phyloP scores from a whole-genome alignment of 2,797 vertebrate genomes.

The Psittacula echo region DNA sequence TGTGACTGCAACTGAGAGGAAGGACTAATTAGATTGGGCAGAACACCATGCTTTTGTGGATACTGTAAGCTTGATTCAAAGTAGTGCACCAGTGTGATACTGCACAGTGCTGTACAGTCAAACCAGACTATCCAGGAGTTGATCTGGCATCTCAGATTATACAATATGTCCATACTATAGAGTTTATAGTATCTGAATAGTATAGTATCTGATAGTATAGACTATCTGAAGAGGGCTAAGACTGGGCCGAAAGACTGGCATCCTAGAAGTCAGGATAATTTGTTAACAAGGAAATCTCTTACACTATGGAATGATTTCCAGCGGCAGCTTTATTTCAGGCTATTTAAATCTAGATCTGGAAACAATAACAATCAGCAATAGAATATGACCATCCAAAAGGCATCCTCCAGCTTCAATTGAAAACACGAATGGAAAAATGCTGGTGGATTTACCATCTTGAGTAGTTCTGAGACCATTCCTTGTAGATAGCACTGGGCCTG shows the following conservation, averaged over 20 bases:
- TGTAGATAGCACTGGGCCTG: not conserved
- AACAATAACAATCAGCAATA: not conserved
- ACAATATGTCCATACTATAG: fast-evolving
- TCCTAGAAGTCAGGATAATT: not conserved
- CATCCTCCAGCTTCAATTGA: not conserved
- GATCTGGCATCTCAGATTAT: not conserved
- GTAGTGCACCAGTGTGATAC: not conserved
- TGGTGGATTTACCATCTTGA: not conserved
- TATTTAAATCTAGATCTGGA: not conserved
- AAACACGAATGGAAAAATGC: not conserved
- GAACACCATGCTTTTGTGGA: not conserved
- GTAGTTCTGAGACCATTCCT: not conserved
- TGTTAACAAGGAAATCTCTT: not conserved
- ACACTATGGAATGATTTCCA: not conserved
- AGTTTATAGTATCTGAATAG: not conserved
- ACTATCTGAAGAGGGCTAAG: not conserved
- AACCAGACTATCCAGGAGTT: not conserved
- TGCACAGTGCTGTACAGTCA: not conserved
- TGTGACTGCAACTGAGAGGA: not conserved
- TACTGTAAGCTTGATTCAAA: not conserved
- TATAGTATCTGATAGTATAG: not conserved
- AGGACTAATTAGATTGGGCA: not conserved
- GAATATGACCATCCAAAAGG: not conserved
- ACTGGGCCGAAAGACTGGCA: not conserved
- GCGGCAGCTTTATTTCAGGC: not conserved